Evolutionary conservation across 1,140 invertebrate species (phyloP), one percentile per base, ranked within the genome.

Genomic region (Odontomachus brunneus): DNA sequence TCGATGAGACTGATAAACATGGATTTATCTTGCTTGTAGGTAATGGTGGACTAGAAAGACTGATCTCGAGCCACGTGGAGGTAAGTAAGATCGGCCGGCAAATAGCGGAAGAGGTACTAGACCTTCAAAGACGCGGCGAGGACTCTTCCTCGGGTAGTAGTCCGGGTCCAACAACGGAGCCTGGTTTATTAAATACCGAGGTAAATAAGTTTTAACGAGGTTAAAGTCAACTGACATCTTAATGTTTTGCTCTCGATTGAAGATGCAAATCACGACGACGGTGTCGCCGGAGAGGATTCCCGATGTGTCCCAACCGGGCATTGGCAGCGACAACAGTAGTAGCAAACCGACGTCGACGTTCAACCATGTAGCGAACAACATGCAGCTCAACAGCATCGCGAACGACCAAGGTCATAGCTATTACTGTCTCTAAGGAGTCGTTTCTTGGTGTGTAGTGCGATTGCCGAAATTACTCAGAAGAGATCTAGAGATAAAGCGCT

Each of bases 61-160:
- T 97, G 82, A 97, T 97, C 86, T 96, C 95, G 87, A 96, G 95
- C 55, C 96, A 97, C 84, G 95, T 97, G 55, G 97, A 97, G 92
- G 96, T 96, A 67, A 97, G 96, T 91, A 97, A 97, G 94, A 97
- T 97, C 85, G 97, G 97, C 29, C 94, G 96, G 29, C 96, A 97
- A 90, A 97, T 97, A 90, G 97, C 96, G 0, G 96, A 97, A 65
- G 96, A 97, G 90, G 96, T 96, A 26, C 89, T 97, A 80, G 96
- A 95, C 87, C 94, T 91, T 87, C 96, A 95, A 91, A 94, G 91
- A 87, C 92, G 95, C 72, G 91, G 92, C 22, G 94, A 93, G 69
- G 95, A 95, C 69, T 95, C 94, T 3, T 95, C 94, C 57, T 93
- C 94, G 9, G 90, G 91, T 19, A 93, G 92, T 71, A 95, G 95